These are phyloP conservation scores for Cepaea nemoralis DNA, from an alignment of 1,140 invertebrate genomes.

Conservation along the genomic window DNA sequence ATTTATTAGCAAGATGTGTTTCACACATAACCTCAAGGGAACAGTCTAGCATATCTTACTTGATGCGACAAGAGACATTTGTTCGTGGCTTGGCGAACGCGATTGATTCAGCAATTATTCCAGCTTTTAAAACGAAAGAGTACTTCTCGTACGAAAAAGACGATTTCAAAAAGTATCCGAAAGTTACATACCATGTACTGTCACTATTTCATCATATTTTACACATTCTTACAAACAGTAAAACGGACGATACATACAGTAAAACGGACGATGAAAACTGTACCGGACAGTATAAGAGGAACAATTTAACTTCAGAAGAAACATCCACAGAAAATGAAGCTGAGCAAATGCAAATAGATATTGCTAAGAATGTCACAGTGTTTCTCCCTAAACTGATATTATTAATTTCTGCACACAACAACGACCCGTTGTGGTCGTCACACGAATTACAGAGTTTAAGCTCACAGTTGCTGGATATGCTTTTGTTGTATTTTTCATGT, in stretches of 20 bases:
- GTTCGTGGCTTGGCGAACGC: neutral
- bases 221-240: neutral
- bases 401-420: neutral
- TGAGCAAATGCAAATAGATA: neutral
- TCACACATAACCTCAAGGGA: neutral
- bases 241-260: neutral
- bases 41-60: neutral
- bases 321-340: too few relatives aligned
- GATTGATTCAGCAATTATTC: constrained; percentile 9
- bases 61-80: neutral
- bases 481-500: neutral
- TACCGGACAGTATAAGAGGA: neutral
- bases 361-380: neutral
- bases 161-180: neutral
- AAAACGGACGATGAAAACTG: neutral
- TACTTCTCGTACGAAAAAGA: constrained; percentile 24
- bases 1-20: neutral
- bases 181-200: neutral
- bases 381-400: neutral
- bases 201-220: neutral
- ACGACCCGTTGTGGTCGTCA: constrained; percentile 18
- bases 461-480: neutral
- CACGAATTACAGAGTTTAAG: neutral
- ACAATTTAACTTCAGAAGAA: too few relatives aligned
- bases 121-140: constrained; percentile 16